Percentiles rank a stretch among this genome's conserved stretches.
Conservation (phyloP, 2,888 invertebrate species). For the Himalopsyche tibetana region DNA sequence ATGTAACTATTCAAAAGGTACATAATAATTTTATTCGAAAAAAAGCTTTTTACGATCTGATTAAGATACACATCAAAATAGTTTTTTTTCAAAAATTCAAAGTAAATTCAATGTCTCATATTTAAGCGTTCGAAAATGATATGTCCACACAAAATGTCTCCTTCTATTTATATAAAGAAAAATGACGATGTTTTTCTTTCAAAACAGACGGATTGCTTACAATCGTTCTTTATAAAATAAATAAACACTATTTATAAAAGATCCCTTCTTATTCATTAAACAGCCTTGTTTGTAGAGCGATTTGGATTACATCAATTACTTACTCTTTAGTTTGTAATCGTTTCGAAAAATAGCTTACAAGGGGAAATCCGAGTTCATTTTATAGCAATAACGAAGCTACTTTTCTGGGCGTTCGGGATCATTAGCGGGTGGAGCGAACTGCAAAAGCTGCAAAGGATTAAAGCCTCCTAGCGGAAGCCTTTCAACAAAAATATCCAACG, state of each 20-base stretch:
- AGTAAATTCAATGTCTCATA: too few species aligned
- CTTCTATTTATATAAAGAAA: too few species aligned
- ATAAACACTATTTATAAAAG: neutral
- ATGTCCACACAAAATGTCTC: too few species aligned
- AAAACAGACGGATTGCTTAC: too few species aligned
- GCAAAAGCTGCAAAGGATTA: constrained; percentile 36
- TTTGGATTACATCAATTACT: constrained; percentile 23
- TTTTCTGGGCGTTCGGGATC: constrained; percentile 39
- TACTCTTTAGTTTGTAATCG: constrained; percentile 39
- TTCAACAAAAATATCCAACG: constrained; percentile 38
- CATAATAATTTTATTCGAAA: too few species aligned
- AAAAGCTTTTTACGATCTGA: too few species aligned
- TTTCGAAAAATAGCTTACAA: constrained; percentile 25
- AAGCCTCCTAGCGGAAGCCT: constrained; percentile 35
- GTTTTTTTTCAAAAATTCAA: too few species aligned
- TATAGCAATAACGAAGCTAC: constrained; percentile 38
- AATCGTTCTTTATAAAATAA: neutral
- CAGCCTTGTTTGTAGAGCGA: neutral
- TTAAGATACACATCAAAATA: too few species aligned
- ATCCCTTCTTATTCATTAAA: neutral
- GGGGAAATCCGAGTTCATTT: constrained; percentile 19
- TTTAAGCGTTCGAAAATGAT: too few species aligned
- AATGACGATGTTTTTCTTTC: too few species aligned
- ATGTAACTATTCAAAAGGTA: too few species aligned
- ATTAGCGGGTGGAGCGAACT: constrained; percentile 39